Evolutionary conservation across 2,888 invertebrate species (phyloP).

Genomic region (Noctua fimbriata): DNA sequence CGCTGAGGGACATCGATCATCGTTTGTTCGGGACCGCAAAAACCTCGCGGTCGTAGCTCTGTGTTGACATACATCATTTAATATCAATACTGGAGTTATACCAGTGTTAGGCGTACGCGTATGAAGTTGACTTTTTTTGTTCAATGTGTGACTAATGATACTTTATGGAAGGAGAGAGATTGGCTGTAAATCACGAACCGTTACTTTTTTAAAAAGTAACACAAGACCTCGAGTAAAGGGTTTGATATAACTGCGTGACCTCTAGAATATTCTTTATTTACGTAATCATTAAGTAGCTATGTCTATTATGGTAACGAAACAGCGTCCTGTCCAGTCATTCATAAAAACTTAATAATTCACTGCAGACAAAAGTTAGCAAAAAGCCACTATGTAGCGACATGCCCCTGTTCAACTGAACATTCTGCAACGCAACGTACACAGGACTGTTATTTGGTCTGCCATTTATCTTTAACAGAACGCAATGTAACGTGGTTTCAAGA

Average conservation of each 20-base stretch:
- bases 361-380: neutral
- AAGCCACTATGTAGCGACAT: neutral
- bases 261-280: neutral
- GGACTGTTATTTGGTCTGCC: conserved; percentile 14
- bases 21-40: conserved; percentile 58
- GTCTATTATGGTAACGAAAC: neutral
- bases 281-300: neutral
- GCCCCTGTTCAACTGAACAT: neutral
- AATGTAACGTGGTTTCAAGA: conserved; percentile 34
- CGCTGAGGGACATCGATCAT: conserved; percentile 65
- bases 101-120: neutral
- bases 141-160: neutral
- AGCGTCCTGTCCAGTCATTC: neutral
- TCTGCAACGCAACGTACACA: neutral
- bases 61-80: conserved; percentile 57
- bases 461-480: conserved; percentile 44
- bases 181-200: neutral
- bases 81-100: conserved; percentile 50
- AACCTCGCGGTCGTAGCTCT: conserved; percentile 21
- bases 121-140: neutral
- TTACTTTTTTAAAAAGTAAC: neutral
- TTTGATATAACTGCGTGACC: neutral
- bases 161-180: neutral
- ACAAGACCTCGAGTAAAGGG: too few species aligned
- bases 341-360: neutral